These are phyloP conservation scores for Onychomys torridus DNA, from an alignment of 2,797 vertebrate species.

Conservation along the genomic window DNA sequence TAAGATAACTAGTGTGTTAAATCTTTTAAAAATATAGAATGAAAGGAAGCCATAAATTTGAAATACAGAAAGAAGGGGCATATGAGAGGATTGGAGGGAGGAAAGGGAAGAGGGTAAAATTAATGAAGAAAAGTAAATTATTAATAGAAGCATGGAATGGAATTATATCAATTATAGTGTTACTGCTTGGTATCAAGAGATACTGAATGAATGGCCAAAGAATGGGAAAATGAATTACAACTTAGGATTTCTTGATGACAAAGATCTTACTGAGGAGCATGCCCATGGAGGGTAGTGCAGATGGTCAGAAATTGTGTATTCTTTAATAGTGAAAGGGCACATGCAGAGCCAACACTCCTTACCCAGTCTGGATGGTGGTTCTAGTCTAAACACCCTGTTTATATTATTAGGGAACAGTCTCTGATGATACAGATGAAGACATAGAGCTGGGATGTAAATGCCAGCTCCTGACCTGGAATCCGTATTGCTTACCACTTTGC, in stretches of 20 bases:
- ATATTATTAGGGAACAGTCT: background rate
- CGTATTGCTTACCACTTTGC: background rate
- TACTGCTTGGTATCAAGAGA: conserved; percentile 34
- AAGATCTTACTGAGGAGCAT: background rate
- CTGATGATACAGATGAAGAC: background rate
- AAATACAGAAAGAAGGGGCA: background rate
- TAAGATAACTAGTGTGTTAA: background rate
- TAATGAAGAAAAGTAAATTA: background rate
- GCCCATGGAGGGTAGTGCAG: background rate
- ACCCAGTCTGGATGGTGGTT: background rate
- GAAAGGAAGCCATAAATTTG: background rate
- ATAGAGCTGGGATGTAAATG: background rate
- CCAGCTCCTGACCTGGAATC: background rate
- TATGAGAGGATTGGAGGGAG: background rate
- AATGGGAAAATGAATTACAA: conserved; percentile 40
- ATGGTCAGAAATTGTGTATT: background rate
- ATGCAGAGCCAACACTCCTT: background rate
- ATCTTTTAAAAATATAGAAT: background rate
- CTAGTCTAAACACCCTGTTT: background rate
- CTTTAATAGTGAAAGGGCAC: background rate
- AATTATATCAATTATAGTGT: conserved; percentile 48
- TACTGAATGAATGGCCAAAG: conserved; percentile 20
- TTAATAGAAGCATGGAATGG: background rate
- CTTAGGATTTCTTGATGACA: background rate
- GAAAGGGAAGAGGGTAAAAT: background rate